Conservation (phyloP, 2,888 invertebrate genomes). For the Eustalomyia histrio region DNA sequence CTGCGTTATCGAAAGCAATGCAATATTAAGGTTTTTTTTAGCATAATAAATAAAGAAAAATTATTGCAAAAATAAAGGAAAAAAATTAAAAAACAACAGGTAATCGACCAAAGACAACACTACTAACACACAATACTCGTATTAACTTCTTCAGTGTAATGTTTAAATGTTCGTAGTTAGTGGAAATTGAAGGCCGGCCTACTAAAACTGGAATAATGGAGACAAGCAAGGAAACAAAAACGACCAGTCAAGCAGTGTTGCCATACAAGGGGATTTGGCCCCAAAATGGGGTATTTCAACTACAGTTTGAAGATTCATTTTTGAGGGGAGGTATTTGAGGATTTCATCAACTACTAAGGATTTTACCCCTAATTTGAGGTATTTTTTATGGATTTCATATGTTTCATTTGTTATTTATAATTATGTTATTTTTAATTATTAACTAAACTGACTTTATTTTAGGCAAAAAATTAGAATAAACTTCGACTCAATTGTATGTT, state of each 20-base stretch:
- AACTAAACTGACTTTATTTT: no score
- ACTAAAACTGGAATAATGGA: constrained; percentile 53
- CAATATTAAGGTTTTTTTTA: constrained; percentile 39
- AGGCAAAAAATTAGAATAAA: no score
- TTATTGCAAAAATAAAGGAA: constrained; percentile 53
- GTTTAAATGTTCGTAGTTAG: neutral
- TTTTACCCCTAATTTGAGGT: no score
- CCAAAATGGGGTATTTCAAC: no score
- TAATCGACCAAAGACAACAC: constrained; percentile 37
- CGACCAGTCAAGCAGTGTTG: constrained; percentile 56
- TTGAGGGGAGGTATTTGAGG: no score
- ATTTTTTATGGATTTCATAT: no score
- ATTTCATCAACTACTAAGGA: no score
- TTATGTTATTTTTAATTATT: no score
- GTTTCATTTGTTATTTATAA: no score
- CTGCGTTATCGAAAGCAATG: neutral
- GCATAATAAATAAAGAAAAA: constrained; percentile 32
- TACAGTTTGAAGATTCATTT: no score
- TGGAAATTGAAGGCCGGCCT: constrained; percentile 57
- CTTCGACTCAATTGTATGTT: no score
- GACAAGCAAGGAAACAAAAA: constrained; percentile 10
- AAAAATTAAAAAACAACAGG: constrained; percentile 55
- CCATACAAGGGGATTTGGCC: no score
- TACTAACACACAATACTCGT: constrained; percentile 60
- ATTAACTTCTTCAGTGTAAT: constrained; percentile 28